Evolutionary conservation across 2,113 vertebrate species (phyloP).

Genomic region (Hypomesus transpacificus): DNA sequence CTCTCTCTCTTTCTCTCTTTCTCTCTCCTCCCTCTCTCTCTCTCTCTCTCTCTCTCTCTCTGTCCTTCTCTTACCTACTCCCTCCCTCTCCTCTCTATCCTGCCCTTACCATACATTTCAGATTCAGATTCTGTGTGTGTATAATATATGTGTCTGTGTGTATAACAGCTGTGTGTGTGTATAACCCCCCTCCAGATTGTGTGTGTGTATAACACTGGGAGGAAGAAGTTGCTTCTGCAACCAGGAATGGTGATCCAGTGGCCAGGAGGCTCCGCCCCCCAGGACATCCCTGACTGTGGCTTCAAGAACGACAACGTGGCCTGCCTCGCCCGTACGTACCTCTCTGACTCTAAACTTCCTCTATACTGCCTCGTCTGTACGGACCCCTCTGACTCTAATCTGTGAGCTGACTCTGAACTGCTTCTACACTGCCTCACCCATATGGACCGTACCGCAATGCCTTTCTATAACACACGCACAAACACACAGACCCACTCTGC

Average conservation of each 20-base stretch:
- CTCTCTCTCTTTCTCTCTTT: no score
- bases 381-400: neutral
- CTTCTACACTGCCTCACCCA: neutral
- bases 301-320: conserved; percentile 78
- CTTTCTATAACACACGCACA: no score
- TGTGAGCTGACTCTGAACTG: neutral
- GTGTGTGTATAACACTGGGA: conserved; percentile 80
- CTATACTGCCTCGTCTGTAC: no score
- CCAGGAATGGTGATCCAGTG: conserved; percentile 75
- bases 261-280: conserved; percentile 75
- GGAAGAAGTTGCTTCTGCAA: conserved; percentile 71
- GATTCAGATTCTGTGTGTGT: conserved; percentile 2
- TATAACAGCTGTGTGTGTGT: conserved; percentile 7
- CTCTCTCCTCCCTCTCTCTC: no score
- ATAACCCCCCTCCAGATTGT: conserved; percentile 70
- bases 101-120: neutral
- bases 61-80: no score
- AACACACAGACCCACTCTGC: no score
- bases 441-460: no score
- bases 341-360: neutral
- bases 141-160: neutral
- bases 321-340: conserved; percentile 74
- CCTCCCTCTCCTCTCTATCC: no score
- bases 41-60: no score
- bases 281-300: conserved; percentile 80